A percentile compares a stretch with the other conserved stretches of the same genome.
These are phyloP conservation scores for Caranx melampygus DNA, from an alignment of 2,113 vertebrate genomes.

Conservation along the genomic window DNA sequence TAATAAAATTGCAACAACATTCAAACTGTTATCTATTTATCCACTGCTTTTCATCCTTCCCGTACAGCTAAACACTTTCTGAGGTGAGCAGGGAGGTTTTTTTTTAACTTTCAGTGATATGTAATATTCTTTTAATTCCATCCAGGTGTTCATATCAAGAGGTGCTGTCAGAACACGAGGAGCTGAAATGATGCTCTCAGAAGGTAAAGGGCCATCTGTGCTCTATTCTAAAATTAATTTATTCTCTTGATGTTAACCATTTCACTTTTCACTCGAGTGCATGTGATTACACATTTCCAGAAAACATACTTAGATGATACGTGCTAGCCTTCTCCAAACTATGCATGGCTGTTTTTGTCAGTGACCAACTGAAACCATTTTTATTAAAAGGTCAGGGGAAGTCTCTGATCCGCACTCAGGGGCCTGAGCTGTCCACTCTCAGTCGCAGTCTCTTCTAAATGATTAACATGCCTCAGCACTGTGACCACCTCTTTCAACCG, in stretches of 20 bases:
- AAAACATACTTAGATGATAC: neutral
- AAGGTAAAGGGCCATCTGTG: constrained; percentile 13
- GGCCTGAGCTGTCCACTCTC: neutral
- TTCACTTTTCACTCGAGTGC: neutral
- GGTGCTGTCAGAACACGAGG: neutral
- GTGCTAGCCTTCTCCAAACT: neutral
- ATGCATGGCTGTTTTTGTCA: neutral
- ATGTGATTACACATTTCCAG: constrained; percentile 10
- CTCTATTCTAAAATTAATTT: constrained; percentile 8
- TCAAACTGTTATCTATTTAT: neutral
- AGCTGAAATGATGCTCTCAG: constrained; percentile 16
- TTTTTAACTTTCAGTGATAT: neutral
- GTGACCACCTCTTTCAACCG: neutral
- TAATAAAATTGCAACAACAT: neutral
- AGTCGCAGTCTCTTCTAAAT: neutral
- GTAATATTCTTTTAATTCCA: neutral
- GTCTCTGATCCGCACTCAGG: neutral
- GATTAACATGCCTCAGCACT: neutral
- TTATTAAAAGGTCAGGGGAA: neutral
- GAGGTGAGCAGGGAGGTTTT: neutral
- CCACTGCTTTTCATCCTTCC: neutral
- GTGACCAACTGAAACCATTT: neutral
- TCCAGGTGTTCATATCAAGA: constrained; percentile 7
- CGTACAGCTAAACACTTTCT: neutral
- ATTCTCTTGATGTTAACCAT: constrained; percentile 26